Conservation (phyloP, 2,113 vertebrate genomes). For the Cyphomyrus discorhynchus region DNA sequence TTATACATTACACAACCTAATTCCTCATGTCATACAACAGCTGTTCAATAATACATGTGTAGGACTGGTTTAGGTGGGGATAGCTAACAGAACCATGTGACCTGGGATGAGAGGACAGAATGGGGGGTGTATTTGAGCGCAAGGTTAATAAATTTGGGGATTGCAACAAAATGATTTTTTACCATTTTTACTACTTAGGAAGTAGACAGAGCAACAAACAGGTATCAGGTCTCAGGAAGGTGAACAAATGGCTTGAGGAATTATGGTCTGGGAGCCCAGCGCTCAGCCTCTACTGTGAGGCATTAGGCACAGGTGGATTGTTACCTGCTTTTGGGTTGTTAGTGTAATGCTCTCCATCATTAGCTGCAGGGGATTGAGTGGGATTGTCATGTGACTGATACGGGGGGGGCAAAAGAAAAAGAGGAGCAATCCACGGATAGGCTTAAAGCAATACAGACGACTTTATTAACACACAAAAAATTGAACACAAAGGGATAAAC, state of each 20-base stretch:
- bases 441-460: no score
- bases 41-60: neutral
- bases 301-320: no score
- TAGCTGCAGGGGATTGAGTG: neutral
- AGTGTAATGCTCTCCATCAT: no score
- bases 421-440: no score
- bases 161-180: neutral
- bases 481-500: no score
- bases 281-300: no score
- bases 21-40: neutral
- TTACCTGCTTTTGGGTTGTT: no score
- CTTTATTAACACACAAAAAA: no score
- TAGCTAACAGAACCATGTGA: neutral
- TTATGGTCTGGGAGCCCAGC: no score
- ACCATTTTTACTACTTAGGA: neutral
- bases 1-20: neutral
- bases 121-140: neutral
- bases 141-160: neutral
- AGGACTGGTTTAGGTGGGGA: neutral
- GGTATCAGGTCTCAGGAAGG: neutral
- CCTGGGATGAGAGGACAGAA: neutral
- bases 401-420: no score
- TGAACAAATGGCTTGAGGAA: no score
- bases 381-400: neutral
- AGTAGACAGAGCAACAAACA: neutral